Conservation (phyloP, 2,113 vertebrate species). For the Phalacrocorax brasilianus region DNA sequence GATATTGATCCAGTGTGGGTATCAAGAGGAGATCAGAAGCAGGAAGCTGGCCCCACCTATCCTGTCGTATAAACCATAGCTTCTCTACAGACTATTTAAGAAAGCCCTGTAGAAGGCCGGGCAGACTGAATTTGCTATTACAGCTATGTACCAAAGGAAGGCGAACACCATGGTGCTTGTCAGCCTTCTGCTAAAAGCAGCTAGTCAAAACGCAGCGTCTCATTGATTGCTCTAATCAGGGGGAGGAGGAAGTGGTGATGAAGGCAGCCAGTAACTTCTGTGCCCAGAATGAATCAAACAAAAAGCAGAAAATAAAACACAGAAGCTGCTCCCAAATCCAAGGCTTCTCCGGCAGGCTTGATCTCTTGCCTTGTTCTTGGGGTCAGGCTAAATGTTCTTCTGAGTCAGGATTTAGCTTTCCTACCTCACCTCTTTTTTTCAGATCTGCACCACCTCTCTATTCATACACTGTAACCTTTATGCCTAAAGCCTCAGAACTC, state of each 20-base stretch:
- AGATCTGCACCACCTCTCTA: not conserved
- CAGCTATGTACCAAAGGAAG: not conserved
- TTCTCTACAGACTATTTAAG: not conserved
- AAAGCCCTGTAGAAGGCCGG: not conserved
- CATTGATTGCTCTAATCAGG: not conserved
- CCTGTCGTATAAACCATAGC: not conserved
- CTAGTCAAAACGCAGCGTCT: not conserved
- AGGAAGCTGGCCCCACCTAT: not conserved
- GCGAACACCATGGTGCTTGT: not conserved
- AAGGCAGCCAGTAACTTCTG: not conserved
- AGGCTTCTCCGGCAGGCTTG: not conserved
- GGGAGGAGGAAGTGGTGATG: not conserved
- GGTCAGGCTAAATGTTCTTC: not conserved
- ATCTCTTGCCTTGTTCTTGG: not conserved
- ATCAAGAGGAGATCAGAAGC: not conserved
- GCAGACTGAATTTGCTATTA: not conserved
- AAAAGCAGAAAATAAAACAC: not conserved
- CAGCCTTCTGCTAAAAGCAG: not conserved
- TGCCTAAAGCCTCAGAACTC: not conserved
- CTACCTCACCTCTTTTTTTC: not conserved
- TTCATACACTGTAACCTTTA: not conserved
- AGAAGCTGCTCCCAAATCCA: not conserved
- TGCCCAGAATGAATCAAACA: not conserved
- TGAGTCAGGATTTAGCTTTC: not conserved
- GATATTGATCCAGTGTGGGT: fast-evolving